These are phyloP conservation scores for Isurus oxyrinchus DNA, from an alignment of 2,113 vertebrate species.

Conservation along the genomic window DNA sequence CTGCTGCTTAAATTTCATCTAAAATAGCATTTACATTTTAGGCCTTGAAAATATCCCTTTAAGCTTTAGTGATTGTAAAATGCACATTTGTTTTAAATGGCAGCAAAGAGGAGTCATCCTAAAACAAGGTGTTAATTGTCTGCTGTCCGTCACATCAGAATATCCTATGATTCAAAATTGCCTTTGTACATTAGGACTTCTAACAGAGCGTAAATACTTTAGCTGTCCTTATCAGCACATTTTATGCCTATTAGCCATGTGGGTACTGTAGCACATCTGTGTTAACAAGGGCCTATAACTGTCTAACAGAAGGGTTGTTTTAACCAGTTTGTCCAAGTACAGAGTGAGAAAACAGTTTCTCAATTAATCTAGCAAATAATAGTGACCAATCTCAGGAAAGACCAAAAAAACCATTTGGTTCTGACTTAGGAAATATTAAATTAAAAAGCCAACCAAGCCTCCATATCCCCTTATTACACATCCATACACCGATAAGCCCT, in stretches of 20 bases:
- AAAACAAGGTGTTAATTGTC: slow-evolving; percentile 8
- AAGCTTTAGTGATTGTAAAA: not conserved
- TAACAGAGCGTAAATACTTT: not conserved
- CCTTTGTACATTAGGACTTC: not conserved
- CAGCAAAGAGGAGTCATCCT: not conserved
- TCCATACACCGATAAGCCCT: not conserved
- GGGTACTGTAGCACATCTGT: not conserved
- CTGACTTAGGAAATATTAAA: not conserved
- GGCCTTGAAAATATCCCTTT: not conserved
- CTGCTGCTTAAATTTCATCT: not conserved
- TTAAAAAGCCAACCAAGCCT: not conserved
- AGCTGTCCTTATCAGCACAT: not conserved
- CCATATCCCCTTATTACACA: not conserved
- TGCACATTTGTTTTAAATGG: not conserved
- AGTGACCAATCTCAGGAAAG: not conserved
- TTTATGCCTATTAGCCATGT: not conserved
- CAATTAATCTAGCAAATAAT: not conserved
- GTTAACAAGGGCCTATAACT: not conserved
- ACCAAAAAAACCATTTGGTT: not conserved
- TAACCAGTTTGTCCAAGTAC: not conserved
- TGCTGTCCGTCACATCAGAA: not conserved
- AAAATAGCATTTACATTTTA: not conserved
- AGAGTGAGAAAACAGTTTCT: not conserved
- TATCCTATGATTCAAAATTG: not conserved
- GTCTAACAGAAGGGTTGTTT: too few relatives aligned